Base-by-base conservation (phyloP, 2,113 vertebrate species). In the Thunnus thynnus region DNA sequence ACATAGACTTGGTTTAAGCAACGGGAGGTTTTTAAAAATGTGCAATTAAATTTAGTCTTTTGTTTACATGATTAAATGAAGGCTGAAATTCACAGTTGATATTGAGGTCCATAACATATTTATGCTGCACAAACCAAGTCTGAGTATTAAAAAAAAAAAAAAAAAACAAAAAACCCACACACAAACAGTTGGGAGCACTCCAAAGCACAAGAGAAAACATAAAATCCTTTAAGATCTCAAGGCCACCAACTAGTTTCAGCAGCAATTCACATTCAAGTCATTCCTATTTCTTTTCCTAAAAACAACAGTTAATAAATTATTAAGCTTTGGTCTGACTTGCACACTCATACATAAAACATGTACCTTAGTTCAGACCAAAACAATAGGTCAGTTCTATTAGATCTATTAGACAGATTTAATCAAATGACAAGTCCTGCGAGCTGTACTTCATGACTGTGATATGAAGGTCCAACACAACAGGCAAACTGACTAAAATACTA, bases 181-280 rank as follows among this genome's bases (percentile, higher is more conserved):
- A 30, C 27, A 30, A 55, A 22, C 61, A 64, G 22, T 5, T 71
- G 56, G 55, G 63, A 79, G 58, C 62, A 67, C 48, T 72, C 3
- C 12, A 30, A 58, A 52, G 36, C 57, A 48, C 13, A 52, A 13
- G 30, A 68, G 18, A 7, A 3, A 79, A 77, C 25, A 75, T 50
- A 44, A 66, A 82, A 82, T 22, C 13, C 50, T 80, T 72, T 22
- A 67, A 63, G 47, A 80, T n/a, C 44, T 78, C 36, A 63, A 85
- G 81, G 85, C 86, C 60, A 88, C 61, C 44, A 20, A 12, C 54
- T 9, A 36, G 46, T 69, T 88, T 72, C 30, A 88, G 78, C 78
- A 86, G 86, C 82, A 68, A 41, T 68, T 88, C 72, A 80, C 74
- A 86, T 86, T 87, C 74, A 82, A 90, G 78, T 78, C 25, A 71